These are phyloP conservation scores for Zosterops hypoxanthus DNA, from an alignment of 2,113 vertebrate species.

Conservation along the genomic window DNA sequence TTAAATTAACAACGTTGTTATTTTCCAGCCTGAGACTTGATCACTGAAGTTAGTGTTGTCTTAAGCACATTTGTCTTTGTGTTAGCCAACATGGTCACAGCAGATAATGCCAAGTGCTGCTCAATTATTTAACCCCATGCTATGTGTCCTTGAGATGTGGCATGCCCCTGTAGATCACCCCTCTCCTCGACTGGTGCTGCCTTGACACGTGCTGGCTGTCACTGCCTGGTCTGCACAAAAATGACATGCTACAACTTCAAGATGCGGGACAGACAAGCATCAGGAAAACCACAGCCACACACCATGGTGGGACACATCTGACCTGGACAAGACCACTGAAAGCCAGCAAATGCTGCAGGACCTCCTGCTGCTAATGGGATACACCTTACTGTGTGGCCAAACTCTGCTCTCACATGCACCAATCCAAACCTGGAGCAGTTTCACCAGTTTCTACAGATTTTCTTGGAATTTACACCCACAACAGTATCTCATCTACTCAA, in stretches of 20 bases:
- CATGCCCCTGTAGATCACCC: neutral
- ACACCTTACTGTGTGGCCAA: neutral
- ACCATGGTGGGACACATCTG: rapidly evolving
- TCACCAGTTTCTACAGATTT: neutral
- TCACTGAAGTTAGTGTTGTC: neutral
- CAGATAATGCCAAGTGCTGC: neutral
- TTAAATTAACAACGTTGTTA: neutral
- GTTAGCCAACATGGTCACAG: neutral
- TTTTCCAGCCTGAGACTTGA: neutral
- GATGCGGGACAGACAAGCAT: rapidly evolving
- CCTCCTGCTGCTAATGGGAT: rapidly evolving
- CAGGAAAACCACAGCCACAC: neutral
- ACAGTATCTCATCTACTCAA: neutral
- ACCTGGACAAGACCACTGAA: neutral
- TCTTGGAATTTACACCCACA: neutral
- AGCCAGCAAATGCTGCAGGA: neutral
- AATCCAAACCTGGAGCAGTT: neutral
- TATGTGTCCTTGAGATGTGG: neutral
- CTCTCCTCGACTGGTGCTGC: rapidly evolving
- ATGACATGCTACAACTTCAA: neutral
- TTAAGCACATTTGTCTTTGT: neutral
- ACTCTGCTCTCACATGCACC: neutral
- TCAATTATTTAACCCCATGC: neutral
- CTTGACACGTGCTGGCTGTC: rapidly evolving
- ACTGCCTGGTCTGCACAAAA: neutral